Evolutionary conservation across 1,140 invertebrate genomes (phyloP).

Genomic region (Rhizoglyphus robini): DNA sequence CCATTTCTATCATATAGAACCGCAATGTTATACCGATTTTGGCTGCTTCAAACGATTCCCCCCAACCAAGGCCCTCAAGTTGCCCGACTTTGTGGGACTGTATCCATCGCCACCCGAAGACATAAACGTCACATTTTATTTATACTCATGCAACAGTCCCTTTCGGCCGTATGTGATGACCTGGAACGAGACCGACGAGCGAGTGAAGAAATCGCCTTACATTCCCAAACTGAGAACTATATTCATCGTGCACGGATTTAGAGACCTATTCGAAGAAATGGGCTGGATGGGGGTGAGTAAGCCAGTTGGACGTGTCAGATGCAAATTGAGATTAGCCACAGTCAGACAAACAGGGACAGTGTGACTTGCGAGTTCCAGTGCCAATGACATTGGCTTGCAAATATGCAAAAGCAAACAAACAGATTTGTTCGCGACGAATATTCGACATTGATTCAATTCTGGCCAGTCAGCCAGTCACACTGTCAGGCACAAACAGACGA

Average conservation of each 20-base stretch:
- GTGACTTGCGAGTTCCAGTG: too few species aligned
- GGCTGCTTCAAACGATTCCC: background rate
- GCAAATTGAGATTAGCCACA: too few species aligned
- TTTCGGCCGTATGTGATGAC: background rate
- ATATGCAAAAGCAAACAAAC: too few species aligned
- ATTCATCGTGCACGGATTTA: constrained; percentile 19
- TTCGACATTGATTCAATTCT: too few species aligned
- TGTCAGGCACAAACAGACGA: too few species aligned
- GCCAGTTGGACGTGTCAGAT: too few species aligned
- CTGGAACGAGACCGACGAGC: background rate
- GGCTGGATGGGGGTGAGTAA: constrained; percentile 20
- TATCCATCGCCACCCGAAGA: background rate
- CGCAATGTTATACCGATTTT: background rate
- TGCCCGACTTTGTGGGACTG: background rate
- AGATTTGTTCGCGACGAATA: too few species aligned
- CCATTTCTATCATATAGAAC: background rate
- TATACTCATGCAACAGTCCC: background rate
- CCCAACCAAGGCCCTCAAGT: background rate
- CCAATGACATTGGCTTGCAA: too few species aligned
- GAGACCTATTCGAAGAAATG: constrained; percentile 9
- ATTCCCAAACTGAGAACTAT: background rate
- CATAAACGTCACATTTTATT: background rate
- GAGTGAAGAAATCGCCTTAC: background rate
- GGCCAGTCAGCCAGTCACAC: too few species aligned
- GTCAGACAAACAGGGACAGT: too few species aligned